Evolutionary conservation across 2,113 vertebrate species (phyloP), one percentile per base, ranked within the genome.

Genomic region (Motacilla tschutschensis): DNA sequence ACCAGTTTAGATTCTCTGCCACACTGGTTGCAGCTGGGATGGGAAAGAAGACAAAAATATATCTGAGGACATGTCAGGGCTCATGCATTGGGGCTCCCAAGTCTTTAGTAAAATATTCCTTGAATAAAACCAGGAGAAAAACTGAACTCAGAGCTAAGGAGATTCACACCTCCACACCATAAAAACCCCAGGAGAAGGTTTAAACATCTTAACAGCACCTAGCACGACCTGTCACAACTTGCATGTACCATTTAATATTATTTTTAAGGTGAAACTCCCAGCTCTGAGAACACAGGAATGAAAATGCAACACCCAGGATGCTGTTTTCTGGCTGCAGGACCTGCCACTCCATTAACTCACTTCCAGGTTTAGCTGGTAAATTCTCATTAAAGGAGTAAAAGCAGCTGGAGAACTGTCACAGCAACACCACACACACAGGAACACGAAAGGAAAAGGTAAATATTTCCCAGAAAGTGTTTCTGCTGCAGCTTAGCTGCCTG

Each of bases 11-110:
- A 99, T 14, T 99, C 98, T 55, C 98, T 96, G 83, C 98, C 98
- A 94, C 99, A 99, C 80, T 98, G 98, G 95, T 98, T 99, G 95
- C 99, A 99, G 35, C 99, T 99, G 88, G 26, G 81, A 83, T 73
- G 28, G 36, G 26, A 83, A 51, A 86, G 29, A 58, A 48, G 35
- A 92, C 5, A 69, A 79, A 82, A 26, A 2, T 3, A 50, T 9
- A 19, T 64, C 35, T 36, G 35, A 95, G 48, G 31, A 47, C 11
- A 53, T 40, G 17, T 48, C 78, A 44, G 10, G 22, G 33, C 28
- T 51, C 8, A 5, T 0, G 0, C 5, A 14, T 7, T 2, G 2
- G 21, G 50, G 33, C 12, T 55, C 28, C 33, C 25, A n/a, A 46
- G 28, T 9, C 28, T 44, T 22, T 7, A 50, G 14, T 8, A 40